A percentile compares a stretch with the other conserved stretches of the same genome.
Conservation (phyloP, 2,113 vertebrate genomes). For the Xenopus borealis region DNA sequence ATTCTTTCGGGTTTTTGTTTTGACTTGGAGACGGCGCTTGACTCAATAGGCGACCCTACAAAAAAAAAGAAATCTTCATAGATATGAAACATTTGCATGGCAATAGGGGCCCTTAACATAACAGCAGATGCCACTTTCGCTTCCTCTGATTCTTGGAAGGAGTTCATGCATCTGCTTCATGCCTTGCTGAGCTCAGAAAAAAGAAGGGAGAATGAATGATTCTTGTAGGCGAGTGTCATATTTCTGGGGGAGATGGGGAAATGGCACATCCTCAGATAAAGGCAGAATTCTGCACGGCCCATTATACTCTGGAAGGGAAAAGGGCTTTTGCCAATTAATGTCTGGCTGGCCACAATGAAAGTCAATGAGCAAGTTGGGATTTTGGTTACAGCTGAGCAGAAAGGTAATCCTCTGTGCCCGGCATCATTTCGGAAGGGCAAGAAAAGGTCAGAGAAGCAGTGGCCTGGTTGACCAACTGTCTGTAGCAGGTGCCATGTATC, state of each 20-base stretch:
- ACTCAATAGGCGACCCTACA: too few relatives aligned
- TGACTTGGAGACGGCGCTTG: background rate
- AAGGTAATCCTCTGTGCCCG: slow-evolving; percentile 53
- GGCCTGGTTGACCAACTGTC: slow-evolving; percentile 59
- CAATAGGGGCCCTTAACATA: slow-evolving; percentile 14
- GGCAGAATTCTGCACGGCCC: slow-evolving; percentile 64
- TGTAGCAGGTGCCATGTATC: slow-evolving; percentile 57
- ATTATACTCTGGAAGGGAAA: slow-evolving; percentile 69
- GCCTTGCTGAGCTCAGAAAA: slow-evolving; percentile 67
- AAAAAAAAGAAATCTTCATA: background rate
- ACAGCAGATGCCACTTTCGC: background rate
- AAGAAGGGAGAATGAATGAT: slow-evolving; percentile 68
- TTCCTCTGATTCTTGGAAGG: background rate
- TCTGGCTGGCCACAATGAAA: slow-evolving; percentile 50
- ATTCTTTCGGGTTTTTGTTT: background rate
- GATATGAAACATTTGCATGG: slow-evolving; percentile 1
- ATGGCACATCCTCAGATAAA: slow-evolving; percentile 47
- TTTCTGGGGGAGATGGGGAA: slow-evolving; percentile 68
- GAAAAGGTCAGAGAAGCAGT: slow-evolving; percentile 55
- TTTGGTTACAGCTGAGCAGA: slow-evolving; percentile 63
- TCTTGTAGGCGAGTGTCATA: slow-evolving; percentile 64
- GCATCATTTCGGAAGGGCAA: slow-evolving; percentile 47
- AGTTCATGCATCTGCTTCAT: slow-evolving; percentile 39
- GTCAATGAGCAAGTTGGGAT: slow-evolving; percentile 50
- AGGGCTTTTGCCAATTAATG: slow-evolving; percentile 61